Percentiles rank a stretch among this genome's conserved stretches.
Evolutionary conservation across 2,888 invertebrate species (phyloP).

Genomic region (Gryllus longicercus): DNA sequence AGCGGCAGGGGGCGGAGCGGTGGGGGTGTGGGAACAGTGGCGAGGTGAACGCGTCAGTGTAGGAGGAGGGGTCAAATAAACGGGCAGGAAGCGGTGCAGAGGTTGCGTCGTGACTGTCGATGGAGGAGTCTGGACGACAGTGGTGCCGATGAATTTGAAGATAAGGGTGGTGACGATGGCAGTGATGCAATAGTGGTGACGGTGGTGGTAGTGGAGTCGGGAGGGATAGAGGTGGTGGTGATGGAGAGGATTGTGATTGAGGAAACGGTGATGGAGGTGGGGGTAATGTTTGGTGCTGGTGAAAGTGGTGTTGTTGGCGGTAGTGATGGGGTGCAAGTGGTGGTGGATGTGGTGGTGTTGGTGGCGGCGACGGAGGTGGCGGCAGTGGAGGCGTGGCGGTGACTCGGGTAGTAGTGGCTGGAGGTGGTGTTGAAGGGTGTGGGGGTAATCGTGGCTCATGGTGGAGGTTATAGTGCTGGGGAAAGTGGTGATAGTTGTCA

Average conservation of each 20-base stretch:
- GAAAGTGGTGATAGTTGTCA: background rate
- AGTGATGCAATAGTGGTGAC: background rate
- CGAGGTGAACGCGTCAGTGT: no score
- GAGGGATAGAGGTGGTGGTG: conserved; percentile 32
- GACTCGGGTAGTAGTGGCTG: background rate
- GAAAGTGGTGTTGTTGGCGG: background rate
- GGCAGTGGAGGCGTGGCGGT: background rate
- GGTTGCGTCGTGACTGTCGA: no score
- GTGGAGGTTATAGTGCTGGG: background rate
- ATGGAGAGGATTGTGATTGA: conserved; percentile 46
- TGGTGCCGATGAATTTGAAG: no score
- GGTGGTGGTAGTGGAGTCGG: background rate
- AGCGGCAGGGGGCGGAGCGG: no score
- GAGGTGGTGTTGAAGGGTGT: background rate
- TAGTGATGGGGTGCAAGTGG: background rate
- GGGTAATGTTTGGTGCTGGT: conserved; percentile 41
- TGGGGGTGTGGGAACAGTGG: no score
- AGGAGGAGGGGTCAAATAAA: no score
- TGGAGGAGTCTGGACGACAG: no score
- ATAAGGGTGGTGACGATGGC: no score
- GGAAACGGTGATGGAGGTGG: conserved; percentile 50
- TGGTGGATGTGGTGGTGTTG: background rate
- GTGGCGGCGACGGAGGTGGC: background rate
- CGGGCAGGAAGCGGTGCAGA: no score
- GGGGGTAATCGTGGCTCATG: background rate